Percentiles rank a stretch among this genome's conserved stretches.
Evolutionary conservation across 2,888 invertebrate species (phyloP).

Genomic region (Rotaria macrura): DNA sequence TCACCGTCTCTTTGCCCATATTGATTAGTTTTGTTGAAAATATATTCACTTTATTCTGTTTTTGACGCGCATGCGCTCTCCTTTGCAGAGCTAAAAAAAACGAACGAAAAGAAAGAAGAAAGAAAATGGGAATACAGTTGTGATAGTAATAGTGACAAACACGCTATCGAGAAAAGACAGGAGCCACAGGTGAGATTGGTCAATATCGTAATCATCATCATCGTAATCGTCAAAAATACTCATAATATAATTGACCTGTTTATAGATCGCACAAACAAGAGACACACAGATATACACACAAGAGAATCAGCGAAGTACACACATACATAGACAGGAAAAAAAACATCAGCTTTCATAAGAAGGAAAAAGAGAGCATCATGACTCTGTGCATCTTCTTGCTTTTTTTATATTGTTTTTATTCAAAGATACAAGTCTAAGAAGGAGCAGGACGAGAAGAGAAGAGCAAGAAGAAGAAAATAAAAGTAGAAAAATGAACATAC

Average conservation of each 20-base stretch:
- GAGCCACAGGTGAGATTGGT: not conserved
- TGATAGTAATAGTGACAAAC: not conserved
- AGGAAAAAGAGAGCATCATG: not conserved
- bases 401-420: not conserved
- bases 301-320: not conserved
- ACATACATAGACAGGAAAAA: not conserved
- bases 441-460: not conserved
- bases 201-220: not conserved
- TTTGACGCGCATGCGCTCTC: not conserved
- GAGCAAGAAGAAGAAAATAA: not conserved
- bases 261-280: not conserved
- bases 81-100: not conserved
- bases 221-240: constrained; percentile 7
- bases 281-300: not conserved
- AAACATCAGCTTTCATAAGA: not conserved
- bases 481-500: not conserved
- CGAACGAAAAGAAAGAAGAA: not conserved
- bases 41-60: constrained; percentile 12
- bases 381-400: not conserved
- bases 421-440: not conserved
- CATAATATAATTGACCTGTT: not conserved
- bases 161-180: not conserved
- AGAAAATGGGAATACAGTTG: not conserved
- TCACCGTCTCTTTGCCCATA: no score
- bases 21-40: not conserved